These are phyloP conservation scores for Chalcosyrphus nemorum DNA, from an alignment of 2,888 invertebrate species.

Conservation along the genomic window DNA sequence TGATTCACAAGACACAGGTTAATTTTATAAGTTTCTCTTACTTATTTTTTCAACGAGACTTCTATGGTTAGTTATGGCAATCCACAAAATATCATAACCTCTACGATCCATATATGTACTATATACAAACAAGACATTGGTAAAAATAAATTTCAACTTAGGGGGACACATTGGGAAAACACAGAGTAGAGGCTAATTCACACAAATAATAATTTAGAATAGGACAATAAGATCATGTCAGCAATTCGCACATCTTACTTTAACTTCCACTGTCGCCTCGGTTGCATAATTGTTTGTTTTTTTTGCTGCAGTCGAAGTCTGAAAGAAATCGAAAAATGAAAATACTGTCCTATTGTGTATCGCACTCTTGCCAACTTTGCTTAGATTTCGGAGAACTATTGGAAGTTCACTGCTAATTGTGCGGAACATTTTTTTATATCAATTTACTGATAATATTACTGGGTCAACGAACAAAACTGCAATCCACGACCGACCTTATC, in stretches of 20 bases:
- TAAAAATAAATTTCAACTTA: neutral
- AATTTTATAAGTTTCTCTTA: too few species aligned
- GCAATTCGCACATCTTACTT: constrained; percentile 77
- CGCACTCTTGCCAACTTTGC: constrained; percentile 33
- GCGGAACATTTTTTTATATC: constrained; percentile 33
- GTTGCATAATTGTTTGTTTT: constrained; percentile 82
- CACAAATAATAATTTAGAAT: neutral
- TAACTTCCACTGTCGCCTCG: constrained; percentile 81
- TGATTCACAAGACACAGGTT: too few species aligned
- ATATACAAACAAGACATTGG: neutral
- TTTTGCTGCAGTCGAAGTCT: constrained; percentile 78
- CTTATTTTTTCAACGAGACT: too few species aligned
- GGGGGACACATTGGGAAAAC: neutral
- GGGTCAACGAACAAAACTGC: neutral
- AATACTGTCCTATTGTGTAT: constrained; percentile 74
- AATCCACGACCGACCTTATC: too few species aligned
- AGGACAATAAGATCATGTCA: neutral
- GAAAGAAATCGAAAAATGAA: constrained; percentile 81
- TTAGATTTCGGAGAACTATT: constrained; percentile 28
- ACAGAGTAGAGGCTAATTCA: neutral
- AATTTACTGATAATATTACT: neutral
- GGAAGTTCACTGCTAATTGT: constrained; percentile 32
- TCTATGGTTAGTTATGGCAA: neutral
- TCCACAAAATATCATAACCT: neutral
- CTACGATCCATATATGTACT: neutral